phyloP scores from a whole-genome alignment of 2,113 vertebrate species.

The Chunga burmeisteri region DNA sequence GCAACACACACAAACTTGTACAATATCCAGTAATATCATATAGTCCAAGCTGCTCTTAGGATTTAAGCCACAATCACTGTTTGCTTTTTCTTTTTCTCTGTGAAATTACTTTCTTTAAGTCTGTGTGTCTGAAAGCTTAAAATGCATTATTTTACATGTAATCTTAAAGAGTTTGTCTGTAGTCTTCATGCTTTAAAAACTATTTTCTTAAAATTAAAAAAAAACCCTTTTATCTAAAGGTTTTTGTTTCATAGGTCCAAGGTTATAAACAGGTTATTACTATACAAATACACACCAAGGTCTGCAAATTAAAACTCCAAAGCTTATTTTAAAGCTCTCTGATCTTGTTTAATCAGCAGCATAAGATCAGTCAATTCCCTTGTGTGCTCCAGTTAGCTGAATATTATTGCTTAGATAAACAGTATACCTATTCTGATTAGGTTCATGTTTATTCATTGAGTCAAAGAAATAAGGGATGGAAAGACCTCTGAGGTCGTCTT shows the following conservation, averaged over 20 bases:
- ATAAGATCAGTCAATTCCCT: not conserved
- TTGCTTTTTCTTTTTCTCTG: not conserved
- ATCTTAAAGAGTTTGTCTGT: not conserved
- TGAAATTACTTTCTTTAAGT: not conserved
- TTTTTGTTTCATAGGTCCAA: not conserved
- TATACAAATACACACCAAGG: not conserved
- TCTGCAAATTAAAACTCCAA: slow-evolving; percentile 39
- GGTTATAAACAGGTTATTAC: not conserved
- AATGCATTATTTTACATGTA: not conserved
- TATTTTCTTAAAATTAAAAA: not conserved
- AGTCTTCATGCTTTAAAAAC: not conserved
- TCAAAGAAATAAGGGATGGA: not conserved
- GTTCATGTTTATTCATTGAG: slow-evolving; percentile 47
- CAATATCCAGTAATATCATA: not conserved
- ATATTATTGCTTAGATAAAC: slow-evolving; percentile 57
- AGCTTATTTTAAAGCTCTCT: slow-evolving; percentile 1
- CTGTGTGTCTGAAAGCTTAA: not conserved
- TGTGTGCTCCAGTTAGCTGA: slow-evolving; percentile 9
- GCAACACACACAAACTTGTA: not conserved
- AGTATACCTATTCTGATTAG: slow-evolving; percentile 22
- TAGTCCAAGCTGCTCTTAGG: not conserved
- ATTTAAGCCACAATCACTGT: not conserved
- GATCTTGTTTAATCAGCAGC: slow-evolving; percentile 56
- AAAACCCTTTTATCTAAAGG: not conserved
- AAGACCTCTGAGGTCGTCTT: slow-evolving; percentile 2